phyloP scores from a whole-genome alignment of 2,888 invertebrate genomes.

The Latheticus oryzae region DNA sequence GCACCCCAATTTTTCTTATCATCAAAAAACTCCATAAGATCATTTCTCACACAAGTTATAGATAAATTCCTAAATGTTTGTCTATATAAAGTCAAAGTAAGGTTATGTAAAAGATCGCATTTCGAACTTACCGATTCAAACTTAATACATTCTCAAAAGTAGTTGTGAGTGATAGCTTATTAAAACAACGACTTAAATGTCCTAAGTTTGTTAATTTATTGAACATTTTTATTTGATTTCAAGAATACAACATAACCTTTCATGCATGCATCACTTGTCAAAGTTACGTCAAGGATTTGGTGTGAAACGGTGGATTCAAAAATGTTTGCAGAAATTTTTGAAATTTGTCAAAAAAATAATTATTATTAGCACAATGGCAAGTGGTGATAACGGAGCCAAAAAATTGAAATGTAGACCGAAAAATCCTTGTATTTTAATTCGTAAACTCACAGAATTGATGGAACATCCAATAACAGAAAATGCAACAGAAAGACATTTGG shows the following conservation, averaged over 20 bases:
- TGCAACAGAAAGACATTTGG: slow-evolving; percentile 20
- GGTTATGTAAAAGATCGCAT: neutral
- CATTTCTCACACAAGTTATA: slow-evolving; percentile 64
- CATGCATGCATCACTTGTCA: too few species aligned
- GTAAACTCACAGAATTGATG: slow-evolving; percentile 26
- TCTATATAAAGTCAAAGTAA: too few species aligned
- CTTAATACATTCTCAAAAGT: neutral
- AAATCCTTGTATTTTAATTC: slow-evolving; percentile 16
- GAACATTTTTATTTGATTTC: slow-evolving; percentile 6
- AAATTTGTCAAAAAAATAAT: too few species aligned
- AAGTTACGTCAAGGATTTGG: too few species aligned
- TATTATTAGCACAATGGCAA: slow-evolving; percentile 13
- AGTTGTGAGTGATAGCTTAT: slow-evolving; percentile 8
- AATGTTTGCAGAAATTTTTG: too few species aligned
- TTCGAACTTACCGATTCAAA: slow-evolving; percentile 12
- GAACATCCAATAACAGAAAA: slow-evolving; percentile 29
- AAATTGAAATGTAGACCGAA: slow-evolving; percentile 7
- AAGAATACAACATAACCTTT: too few species aligned
- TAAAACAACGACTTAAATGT: slow-evolving; percentile 7
- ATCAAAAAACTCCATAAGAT: slow-evolving; percentile 92
- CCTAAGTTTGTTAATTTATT: slow-evolving; percentile 19
- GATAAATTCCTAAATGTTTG: slow-evolving; percentile 47
- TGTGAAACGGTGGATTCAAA: too few species aligned
- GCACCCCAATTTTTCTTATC: slow-evolving; percentile 85
- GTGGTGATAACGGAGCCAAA: slow-evolving; percentile 4